Evolutionary conservation across 2,113 vertebrate genomes (phyloP).

Genomic region (Platichthys stellatus): DNA sequence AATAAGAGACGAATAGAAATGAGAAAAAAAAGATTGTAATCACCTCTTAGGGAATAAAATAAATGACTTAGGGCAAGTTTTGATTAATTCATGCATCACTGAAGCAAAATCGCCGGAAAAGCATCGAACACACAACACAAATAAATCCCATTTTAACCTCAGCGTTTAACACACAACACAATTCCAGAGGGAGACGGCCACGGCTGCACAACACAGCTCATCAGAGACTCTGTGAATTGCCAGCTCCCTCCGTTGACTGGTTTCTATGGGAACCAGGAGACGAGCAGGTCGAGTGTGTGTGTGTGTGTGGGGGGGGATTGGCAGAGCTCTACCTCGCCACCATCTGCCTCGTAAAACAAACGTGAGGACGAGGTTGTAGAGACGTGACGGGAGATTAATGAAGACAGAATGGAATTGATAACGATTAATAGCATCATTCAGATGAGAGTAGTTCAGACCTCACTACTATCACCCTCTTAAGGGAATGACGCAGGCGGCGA

Average conservation of each 20-base stretch:
- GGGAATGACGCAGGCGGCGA: not conserved
- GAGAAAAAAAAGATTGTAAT: not conserved
- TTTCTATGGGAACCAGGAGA: slow-evolving; percentile 66
- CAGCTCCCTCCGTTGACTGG: slow-evolving; percentile 18
- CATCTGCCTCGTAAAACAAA: slow-evolving; percentile 69
- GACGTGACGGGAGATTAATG: not conserved
- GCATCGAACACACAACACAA: no score
- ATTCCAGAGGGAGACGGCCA: not conserved
- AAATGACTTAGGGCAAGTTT: not conserved
- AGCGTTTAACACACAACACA: not conserved
- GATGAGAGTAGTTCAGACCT: not conserved
- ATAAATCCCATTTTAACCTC: not conserved
- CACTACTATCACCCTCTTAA: not conserved
- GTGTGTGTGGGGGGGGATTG: slow-evolving; percentile 35
- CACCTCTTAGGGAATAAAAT: not conserved
- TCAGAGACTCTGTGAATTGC: not conserved
- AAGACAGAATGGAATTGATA: not conserved
- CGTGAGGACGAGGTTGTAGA: slow-evolving; percentile 28
- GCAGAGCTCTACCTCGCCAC: slow-evolving; percentile 59
- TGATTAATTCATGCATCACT: no score
- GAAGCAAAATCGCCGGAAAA: no score
- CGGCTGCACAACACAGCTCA: not conserved
- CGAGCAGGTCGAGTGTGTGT: slow-evolving; percentile 64
- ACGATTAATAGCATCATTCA: not conserved
- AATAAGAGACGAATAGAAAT: not conserved